phyloP scores from a whole-genome alignment of 2,888 invertebrate species.

The Caprella mutica region DNA sequence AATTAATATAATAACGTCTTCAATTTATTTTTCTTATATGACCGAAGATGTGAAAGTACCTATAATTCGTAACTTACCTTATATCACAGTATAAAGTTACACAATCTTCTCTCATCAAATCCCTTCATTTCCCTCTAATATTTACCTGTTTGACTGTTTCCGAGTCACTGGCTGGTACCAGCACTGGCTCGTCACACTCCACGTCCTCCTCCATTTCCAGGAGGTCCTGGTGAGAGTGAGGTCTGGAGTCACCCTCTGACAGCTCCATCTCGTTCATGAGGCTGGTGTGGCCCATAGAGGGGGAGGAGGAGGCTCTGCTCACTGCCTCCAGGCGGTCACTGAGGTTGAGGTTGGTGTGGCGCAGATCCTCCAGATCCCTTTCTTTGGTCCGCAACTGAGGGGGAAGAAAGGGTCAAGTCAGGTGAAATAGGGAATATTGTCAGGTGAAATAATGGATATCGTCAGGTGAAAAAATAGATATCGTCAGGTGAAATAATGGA shows the following conservation, averaged over 20 bases:
- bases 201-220: conserved; percentile 39
- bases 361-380: conserved; percentile 56
- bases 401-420: background rate
- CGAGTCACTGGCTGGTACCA: conserved; percentile 34
- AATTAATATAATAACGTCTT: background rate
- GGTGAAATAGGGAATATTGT: background rate
- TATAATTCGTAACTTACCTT: conserved; percentile 1
- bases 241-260: conserved; percentile 38
- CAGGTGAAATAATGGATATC: background rate
- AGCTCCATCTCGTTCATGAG: conserved; percentile 80
- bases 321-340: conserved; percentile 58
- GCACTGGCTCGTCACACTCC: conserved; percentile 41
- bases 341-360: conserved; percentile 57
- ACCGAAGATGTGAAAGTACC: background rate
- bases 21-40: too few species aligned
- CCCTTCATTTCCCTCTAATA: background rate
- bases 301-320: conserved; percentile 39
- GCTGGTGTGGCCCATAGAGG: conserved; percentile 48
- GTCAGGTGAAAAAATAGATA: too few species aligned
- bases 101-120: background rate
- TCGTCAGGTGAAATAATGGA: too few species aligned
- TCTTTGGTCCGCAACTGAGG: conserved; percentile 41
- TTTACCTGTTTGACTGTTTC: conserved; percentile 35
- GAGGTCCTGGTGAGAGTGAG: conserved; percentile 34
- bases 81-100: background rate